Base-by-base conservation (phyloP, 2,888 invertebrate genomes). In the Nemotelus nigrinus region DNA sequence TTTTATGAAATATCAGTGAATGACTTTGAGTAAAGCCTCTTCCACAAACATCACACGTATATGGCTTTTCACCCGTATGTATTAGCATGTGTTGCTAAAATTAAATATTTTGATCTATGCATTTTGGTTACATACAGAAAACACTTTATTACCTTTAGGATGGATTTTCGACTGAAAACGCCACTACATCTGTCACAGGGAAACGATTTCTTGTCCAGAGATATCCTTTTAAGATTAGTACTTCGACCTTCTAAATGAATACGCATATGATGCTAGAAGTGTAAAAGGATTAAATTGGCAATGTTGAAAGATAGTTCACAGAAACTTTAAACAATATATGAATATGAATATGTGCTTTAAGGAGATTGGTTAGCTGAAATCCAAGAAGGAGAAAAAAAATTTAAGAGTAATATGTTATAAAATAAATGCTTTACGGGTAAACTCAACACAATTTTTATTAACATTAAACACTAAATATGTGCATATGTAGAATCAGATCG, bases 11-110 rank as follows among this genome's bases (percentile, higher is more conserved):
- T 43, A 83, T 82, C 3, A 85, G 79, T 41, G 84, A 84, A 79
- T 85, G 85, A 44, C 83, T 82, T 79, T 85, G 85, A 0, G 85
- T 84, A 77, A 85, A 85, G 0, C 84, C 84, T 3, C 84, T 80
- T 43, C 82, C 80, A 47, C 85, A 85, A 10, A 83, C 80, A 55
- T 53, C 70, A 53, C 70, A 70, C n/a, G 70, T 70, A n/a, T 55
- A 70, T 41, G 70, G 70, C 41, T 43, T 39, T 55, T 70, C 70
- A 5, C 70, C 70, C 3, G 70, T 70, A 70, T 70, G 85, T 3
- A 83, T 84, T 60, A 82, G 82, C 83, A 84, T 83, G 50, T 85
- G 85, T 47, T 84, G 84, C 78, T 85, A 84, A 0, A 85, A 10
- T 43, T 6, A 45, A 7, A 39, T n/a, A 53, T 41, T 41, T 41